phyloP scores from a whole-genome alignment of 2,113 vertebrate species.

The Cephalopholis sonnerati region DNA sequence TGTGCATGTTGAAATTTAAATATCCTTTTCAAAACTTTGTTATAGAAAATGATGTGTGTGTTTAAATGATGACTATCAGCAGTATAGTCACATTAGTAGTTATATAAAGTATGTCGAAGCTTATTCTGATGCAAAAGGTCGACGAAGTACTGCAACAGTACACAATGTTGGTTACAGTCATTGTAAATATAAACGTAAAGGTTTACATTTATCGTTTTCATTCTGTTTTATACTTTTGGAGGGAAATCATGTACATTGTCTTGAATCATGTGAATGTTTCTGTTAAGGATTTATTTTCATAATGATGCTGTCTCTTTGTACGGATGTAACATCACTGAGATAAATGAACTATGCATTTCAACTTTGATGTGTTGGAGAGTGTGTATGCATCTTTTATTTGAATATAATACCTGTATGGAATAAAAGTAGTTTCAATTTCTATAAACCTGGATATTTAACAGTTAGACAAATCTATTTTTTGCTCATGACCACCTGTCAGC shows the following conservation, averaged over 20 bases:
- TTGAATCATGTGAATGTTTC: neutral
- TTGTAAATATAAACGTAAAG: neutral
- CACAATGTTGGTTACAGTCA: neutral
- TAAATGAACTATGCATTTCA: conserved; percentile 1
- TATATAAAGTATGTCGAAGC: neutral
- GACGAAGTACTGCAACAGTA: neutral
- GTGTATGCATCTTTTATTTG: neutral
- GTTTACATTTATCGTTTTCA: neutral
- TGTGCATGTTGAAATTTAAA: neutral
- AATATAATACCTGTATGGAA: neutral
- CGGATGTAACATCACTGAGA: neutral
- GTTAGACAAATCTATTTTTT: neutral
- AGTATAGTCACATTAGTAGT: neutral
- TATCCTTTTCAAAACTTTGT: conserved; percentile 5
- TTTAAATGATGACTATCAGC: neutral
- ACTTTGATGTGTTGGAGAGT: neutral
- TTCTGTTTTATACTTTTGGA: conserved; percentile 12
- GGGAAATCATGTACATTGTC: neutral
- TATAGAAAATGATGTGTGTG: neutral
- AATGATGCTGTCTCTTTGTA: neutral
- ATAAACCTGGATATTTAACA: neutral
- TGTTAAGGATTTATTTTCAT: neutral
- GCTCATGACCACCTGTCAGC: neutral
- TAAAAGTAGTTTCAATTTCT: neutral
- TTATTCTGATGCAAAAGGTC: neutral